Evolutionary conservation across 2,888 invertebrate species (phyloP).

Genomic region (Parapristionchus giblindavisi): DNA sequence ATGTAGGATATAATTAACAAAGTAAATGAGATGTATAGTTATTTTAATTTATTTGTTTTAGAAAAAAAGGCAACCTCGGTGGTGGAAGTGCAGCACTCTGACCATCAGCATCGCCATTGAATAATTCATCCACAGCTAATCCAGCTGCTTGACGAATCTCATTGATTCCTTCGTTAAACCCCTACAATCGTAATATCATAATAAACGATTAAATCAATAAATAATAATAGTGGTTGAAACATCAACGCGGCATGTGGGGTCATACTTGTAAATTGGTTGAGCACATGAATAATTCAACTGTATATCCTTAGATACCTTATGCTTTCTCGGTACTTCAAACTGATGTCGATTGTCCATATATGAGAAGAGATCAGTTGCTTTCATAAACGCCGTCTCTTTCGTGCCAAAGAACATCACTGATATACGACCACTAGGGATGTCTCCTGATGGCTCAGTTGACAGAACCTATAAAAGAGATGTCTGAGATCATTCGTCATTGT

Average conservation of each 20-base stretch:
- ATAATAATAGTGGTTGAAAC: not conserved
- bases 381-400: slow-evolving; percentile 64
- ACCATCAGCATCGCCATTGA: not conserved
- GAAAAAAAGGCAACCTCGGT: not conserved
- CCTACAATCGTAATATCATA: slow-evolving; percentile 38
- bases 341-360: slow-evolving; percentile 48
- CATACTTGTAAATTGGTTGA: not conserved
- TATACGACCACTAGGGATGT: slow-evolving; percentile 51
- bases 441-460: slow-evolving; percentile 41
- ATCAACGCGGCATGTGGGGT: not conserved
- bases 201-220: slow-evolving; percentile 19
- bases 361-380: slow-evolving; percentile 55
- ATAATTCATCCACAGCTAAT: slow-evolving; percentile 34
- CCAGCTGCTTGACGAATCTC: slow-evolving; percentile 61
- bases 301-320: slow-evolving; percentile 43
- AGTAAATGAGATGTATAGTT: not conserved
- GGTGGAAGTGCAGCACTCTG: no score
- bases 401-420: slow-evolving; percentile 66
- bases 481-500: no score
- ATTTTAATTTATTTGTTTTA: not conserved
- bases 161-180: slow-evolving; percentile 60
- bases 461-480: slow-evolving; percentile 54
- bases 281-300: not conserved
- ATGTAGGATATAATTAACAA: not conserved
- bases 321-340: slow-evolving; percentile 58